Percentiles rank a stretch among this genome's conserved stretches.
Evolutionary conservation across 2,888 invertebrate genomes (phyloP).

Genomic region (Bugulina stolonifera): DNA sequence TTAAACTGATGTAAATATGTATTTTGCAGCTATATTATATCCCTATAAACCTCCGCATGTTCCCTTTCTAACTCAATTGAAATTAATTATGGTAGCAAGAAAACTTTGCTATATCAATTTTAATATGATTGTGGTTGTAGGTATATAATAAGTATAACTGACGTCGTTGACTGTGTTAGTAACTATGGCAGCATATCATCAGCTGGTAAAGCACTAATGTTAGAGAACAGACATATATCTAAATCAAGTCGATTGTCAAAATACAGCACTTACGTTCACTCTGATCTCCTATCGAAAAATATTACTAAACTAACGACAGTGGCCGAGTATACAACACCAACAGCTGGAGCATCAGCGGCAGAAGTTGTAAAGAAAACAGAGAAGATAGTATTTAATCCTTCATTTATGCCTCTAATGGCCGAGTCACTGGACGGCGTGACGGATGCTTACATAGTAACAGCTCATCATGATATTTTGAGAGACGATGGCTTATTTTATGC

Average conservation of each 20-base stretch:
- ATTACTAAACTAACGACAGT: constrained; percentile 3
- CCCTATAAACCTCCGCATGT: too few species aligned
- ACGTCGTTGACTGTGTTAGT: not conserved
- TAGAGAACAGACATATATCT: constrained; percentile 30
- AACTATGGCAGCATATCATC: constrained; percentile 31
- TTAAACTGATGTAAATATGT: too few species aligned
- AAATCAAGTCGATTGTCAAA: constrained; percentile 26
- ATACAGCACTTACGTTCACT: constrained; percentile 30
- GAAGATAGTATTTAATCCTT: constrained; percentile 37
- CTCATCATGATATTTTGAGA: constrained; percentile 51
- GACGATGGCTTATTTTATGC: constrained; percentile 53
- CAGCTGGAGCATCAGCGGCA: constrained; percentile 7
- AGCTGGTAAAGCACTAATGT: constrained; percentile 33
- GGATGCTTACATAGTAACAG: constrained; percentile 47
- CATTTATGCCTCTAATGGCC: constrained; percentile 49
- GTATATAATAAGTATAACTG: not conserved
- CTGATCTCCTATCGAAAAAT: constrained; percentile 10
- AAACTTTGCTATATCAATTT: too few species aligned
- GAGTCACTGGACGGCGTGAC: constrained; percentile 39
- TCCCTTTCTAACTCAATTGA: too few species aligned
- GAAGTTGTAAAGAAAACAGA: constrained; percentile 27
- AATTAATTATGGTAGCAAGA: too few species aligned
- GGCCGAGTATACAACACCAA: not conserved
- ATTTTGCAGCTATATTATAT: too few species aligned
- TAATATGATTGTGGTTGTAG: not conserved